phyloP scores from a whole-genome alignment of 2,888 invertebrate species.

The Ophion ventricosus region DNA sequence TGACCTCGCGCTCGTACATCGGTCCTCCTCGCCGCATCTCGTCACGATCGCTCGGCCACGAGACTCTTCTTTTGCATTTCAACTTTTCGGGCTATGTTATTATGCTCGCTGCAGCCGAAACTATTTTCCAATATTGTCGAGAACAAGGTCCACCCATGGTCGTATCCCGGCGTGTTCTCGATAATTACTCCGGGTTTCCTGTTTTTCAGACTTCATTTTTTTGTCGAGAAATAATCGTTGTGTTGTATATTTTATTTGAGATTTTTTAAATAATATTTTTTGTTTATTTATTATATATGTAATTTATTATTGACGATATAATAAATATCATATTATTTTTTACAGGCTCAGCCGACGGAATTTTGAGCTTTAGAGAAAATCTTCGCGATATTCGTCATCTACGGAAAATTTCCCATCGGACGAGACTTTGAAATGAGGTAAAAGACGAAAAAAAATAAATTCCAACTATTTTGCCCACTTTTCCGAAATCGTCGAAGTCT shows the following conservation, averaged over 20 bases:
- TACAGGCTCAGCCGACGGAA: too few species aligned
- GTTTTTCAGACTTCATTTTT: neutral
- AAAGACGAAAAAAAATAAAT: too few species aligned
- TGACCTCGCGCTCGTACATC: conserved; percentile 31
- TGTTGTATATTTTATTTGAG: neutral
- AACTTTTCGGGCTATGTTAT: conserved; percentile 30
- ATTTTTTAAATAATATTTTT: neutral
- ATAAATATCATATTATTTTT: too few species aligned
- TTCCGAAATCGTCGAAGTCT: too few species aligned
- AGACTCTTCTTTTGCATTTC: conserved; percentile 53
- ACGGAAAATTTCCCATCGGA: too few species aligned
- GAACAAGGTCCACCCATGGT: neutral
- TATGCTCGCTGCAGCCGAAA: conserved; percentile 33
- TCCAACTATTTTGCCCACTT: too few species aligned
- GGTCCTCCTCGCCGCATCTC: conserved; percentile 9
- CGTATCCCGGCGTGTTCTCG: neutral
- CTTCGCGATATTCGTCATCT: too few species aligned
- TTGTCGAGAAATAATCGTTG: neutral
- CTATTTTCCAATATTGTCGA: conserved; percentile 44
- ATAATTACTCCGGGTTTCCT: conserved; percentile 13
- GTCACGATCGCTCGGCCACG: neutral
- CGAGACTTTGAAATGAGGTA: too few species aligned
- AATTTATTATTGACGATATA: too few species aligned
- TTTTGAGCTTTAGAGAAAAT: too few species aligned
- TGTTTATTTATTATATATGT: too few species aligned